A percentile compares a stretch with the other conserved stretches of the same genome.
Conservation (phyloP, 2,797 vertebrate species). For the Trachurus trachurus region DNA sequence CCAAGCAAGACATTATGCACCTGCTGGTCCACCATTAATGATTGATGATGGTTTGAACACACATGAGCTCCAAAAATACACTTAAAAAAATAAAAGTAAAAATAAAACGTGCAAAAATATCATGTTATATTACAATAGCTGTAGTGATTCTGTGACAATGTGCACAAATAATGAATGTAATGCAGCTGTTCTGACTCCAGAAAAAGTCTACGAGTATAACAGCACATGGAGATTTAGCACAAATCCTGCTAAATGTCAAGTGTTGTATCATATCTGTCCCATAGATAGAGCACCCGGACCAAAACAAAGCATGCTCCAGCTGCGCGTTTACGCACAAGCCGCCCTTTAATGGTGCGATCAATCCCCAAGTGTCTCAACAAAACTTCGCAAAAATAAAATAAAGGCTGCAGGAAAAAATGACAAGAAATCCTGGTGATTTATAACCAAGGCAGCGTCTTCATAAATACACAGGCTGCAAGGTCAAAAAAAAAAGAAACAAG, state of each 20-base stretch:
- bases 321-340: constrained; percentile 59
- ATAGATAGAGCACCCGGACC: background rate
- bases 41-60: background rate
- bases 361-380: background rate
- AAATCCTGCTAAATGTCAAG: background rate
- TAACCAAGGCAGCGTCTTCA: background rate
- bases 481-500: background rate
- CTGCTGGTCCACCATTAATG: background rate
- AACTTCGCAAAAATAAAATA: background rate
- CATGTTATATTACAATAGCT: background rate
- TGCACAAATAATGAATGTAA: background rate
- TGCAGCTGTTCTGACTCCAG: background rate
- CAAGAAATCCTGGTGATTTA: background rate
- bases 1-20: background rate
- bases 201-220: background rate
- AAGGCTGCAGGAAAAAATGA: background rate
- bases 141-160: background rate
- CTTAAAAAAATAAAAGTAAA: too few species aligned
- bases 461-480: constrained; percentile 4
- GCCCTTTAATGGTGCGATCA: background rate
- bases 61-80: background rate
- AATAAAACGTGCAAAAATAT: background rate
- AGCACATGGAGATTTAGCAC: background rate
- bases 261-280: background rate
- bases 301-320: constrained; percentile 24